phyloP scores from a whole-genome alignment of 2,888 invertebrate species.

The Drosophila tanythrix region DNA sequence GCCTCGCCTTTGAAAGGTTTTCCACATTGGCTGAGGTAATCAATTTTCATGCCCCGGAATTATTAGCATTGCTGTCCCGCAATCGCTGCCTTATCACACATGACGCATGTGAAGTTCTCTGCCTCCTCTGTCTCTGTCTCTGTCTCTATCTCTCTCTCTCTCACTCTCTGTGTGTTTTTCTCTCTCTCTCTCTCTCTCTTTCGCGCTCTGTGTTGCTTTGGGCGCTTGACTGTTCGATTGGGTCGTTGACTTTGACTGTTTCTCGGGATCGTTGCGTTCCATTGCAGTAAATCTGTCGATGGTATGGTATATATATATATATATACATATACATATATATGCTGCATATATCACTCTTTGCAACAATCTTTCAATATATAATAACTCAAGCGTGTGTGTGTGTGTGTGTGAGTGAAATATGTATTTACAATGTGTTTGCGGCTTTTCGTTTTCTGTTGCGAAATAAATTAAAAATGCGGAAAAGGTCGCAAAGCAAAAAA shows the following conservation, averaged over 20 bases:
- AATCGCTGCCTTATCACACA: constrained; percentile 1
- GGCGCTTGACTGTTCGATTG: constrained; percentile 14
- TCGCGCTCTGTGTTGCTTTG: not conserved
- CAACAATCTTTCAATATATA: constrained; percentile 41
- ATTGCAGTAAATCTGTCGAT: constrained; percentile 76
- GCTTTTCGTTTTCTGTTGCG: constrained; percentile 19
- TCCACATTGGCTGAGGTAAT: constrained; percentile 46
- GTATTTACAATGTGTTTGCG: constrained; percentile 25
- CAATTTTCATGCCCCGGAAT: constrained; percentile 51
- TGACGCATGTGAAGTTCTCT: constrained; percentile 1
- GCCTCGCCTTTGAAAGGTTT: constrained; percentile 35
- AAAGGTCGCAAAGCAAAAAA: constrained; percentile 45
- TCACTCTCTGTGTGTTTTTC: constrained; percentile 21
- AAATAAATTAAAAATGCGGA: constrained; percentile 66
- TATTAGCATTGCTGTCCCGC: constrained; percentile 20
- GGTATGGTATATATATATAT: constrained; percentile 24
- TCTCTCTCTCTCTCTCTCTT: constrained; percentile 1
- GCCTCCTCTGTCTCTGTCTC: not conserved
- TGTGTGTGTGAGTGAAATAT: constrained; percentile 20
- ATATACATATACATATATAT: not conserved
- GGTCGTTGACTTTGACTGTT: constrained; percentile 53
- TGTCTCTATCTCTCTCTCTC: constrained; percentile 4
- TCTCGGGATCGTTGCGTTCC: constrained; percentile 51
- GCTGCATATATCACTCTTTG: constrained; percentile 53
- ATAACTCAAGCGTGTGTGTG: constrained; percentile 32